Evolutionary conservation across 1,140 invertebrate genomes (phyloP).

Genomic region (Diorhabda carinulata): DNA sequence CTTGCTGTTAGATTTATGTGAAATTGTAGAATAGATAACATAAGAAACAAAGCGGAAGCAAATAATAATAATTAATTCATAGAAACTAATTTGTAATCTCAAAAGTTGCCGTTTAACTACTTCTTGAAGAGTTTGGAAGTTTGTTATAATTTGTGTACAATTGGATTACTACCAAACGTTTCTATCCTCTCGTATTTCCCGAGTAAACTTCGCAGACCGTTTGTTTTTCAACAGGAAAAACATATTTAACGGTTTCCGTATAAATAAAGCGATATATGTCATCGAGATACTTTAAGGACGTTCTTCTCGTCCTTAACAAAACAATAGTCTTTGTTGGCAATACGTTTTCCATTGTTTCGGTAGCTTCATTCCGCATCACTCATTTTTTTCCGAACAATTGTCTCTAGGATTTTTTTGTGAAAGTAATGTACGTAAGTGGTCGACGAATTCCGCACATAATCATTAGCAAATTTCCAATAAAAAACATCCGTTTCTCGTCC

Average conservation of each 20-base stretch:
- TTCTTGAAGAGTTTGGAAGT: too few species aligned
- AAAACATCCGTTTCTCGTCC: constrained; percentile 14
- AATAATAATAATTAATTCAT: too few species aligned
- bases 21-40: too few species aligned
- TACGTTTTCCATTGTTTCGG: not conserved
- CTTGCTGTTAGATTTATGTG: too few species aligned
- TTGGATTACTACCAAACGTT: too few species aligned
- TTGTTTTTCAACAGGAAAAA: too few species aligned
- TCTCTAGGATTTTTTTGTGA: constrained; percentile 3
- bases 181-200: too few species aligned
- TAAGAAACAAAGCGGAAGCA: too few species aligned
- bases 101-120: too few species aligned
- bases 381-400: not conserved
- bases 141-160: too few species aligned
- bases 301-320: not conserved
- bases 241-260: not conserved
- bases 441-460: constrained; percentile 12
- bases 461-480: constrained; percentile 16
- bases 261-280: not conserved
- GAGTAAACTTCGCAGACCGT: too few species aligned
- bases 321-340: not conserved
- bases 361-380: not conserved
- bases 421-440: not conserved
- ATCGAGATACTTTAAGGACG: not conserved
- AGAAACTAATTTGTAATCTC: too few species aligned